A percentile compares a stretch with the other conserved stretches of the same genome.
Evolutionary conservation across 2,888 invertebrate species (phyloP).

Genomic region (Lepetodrilus schrolli): DNA sequence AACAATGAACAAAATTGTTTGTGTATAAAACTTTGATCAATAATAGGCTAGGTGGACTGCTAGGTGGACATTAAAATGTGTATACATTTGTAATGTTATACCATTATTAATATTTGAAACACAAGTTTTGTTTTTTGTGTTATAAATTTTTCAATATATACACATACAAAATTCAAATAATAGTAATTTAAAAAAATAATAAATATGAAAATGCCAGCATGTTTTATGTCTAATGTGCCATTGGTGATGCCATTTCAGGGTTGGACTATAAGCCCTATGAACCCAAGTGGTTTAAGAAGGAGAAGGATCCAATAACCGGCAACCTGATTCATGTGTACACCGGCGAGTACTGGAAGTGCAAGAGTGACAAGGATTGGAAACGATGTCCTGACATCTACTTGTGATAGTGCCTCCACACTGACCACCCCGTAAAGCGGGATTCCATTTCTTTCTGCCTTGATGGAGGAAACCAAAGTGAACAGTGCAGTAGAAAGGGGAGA

Average conservation of each 20-base stretch:
- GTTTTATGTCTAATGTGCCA: too few relatives aligned
- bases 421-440: too few relatives aligned
- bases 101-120: not conserved
- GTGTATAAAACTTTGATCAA: too few relatives aligned
- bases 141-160: not conserved
- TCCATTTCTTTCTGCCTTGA: too few relatives aligned
- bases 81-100: too few relatives aligned
- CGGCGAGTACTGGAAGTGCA: slow-evolving; percentile 94
- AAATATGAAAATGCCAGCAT: too few relatives aligned
- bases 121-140: not conserved
- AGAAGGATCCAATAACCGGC: slow-evolving; percentile 81
- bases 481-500: too few relatives aligned
- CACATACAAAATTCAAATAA: not conserved
- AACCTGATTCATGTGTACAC: slow-evolving; percentile 88
- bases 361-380: slow-evolving; percentile 90
- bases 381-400: slow-evolving; percentile 91
- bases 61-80: too few relatives aligned
- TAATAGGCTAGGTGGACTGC: too few relatives aligned
- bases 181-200: not conserved
- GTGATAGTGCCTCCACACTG: slow-evolving; percentile 29
- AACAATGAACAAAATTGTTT: too few relatives aligned
- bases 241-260: too few relatives aligned
- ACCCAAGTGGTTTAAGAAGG: slow-evolving; percentile 92
- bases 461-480: too few relatives aligned
- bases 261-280: slow-evolving; percentile 84